Percentiles rank a stretch among this genome's conserved stretches.
Evolutionary conservation across 2,113 vertebrate species (phyloP).

Genomic region (Semicossyphus pulcher): DNA sequence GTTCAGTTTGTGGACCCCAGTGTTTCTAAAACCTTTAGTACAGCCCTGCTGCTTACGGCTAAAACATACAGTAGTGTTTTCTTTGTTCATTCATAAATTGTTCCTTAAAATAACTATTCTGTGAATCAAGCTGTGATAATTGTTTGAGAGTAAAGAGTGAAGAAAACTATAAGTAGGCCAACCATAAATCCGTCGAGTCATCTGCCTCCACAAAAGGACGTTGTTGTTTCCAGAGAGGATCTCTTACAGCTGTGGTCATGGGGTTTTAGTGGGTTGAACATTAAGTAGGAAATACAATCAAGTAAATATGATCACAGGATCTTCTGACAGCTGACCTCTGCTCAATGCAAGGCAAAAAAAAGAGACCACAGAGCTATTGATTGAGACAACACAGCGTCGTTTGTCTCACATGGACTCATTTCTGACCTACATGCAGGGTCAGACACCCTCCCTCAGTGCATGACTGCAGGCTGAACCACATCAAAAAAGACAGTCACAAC

Average conservation of each 20-base stretch:
- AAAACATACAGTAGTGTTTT: background rate
- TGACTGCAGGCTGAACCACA: slow-evolving; percentile 12
- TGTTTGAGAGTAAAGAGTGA: background rate
- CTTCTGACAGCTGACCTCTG: slow-evolving; percentile 69
- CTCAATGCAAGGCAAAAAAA: slow-evolving; percentile 45
- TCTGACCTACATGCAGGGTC: slow-evolving; percentile 55
- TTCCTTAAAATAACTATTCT: background rate
- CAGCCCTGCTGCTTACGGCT: background rate
- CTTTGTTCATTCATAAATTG: background rate
- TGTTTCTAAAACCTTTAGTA: background rate
- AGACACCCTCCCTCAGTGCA: background rate
- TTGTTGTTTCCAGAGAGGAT: slow-evolving; percentile 43
- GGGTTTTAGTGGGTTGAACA: slow-evolving; percentile 52
- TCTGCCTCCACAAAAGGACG: slow-evolving; percentile 45
- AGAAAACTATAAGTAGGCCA: background rate
- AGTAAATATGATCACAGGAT: slow-evolving; percentile 74
- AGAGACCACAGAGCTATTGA: slow-evolving; percentile 62
- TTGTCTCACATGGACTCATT: slow-evolving; percentile 59
- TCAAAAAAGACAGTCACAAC: slow-evolving; percentile 17
- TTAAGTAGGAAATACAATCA: slow-evolving; percentile 69
- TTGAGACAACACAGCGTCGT: slow-evolving; percentile 65
- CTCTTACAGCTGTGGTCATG: slow-evolving; percentile 63
- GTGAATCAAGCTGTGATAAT: background rate
- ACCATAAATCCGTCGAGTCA: background rate
- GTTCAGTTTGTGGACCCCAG: background rate